A percentile compares a stretch with the other conserved stretches of the same genome.
Evolutionary conservation across 2,888 invertebrate species (phyloP).

Genomic region (Drosophila cognata): DNA sequence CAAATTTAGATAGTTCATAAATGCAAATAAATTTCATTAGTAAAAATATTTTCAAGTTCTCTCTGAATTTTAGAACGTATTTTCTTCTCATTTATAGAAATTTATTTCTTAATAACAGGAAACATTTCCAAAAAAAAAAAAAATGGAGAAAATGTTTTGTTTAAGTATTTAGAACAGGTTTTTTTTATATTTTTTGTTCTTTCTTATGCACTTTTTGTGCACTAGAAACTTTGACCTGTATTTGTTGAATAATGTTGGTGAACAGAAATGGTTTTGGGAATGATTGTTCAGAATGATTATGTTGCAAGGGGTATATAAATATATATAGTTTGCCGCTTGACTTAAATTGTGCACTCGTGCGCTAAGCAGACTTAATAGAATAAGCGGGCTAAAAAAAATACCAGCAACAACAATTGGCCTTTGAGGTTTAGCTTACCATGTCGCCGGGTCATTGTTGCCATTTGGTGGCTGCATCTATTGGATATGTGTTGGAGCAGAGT

Average conservation of each 20-base stretch:
- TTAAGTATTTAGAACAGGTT: neutral
- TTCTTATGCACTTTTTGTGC: neutral
- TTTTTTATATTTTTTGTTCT: neutral
- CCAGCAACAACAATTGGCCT: constrained; percentile 51
- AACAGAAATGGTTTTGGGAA: neutral
- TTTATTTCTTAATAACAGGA: neutral
- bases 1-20: neutral
- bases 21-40: neutral
- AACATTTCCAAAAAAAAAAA: neutral
- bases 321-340: constrained; percentile 29
- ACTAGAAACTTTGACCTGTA: neutral
- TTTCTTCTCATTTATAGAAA: neutral
- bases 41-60: neutral
- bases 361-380: constrained; percentile 55
- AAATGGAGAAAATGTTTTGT: neutral
- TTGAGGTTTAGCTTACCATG: constrained; percentile 71
- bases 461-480: constrained; percentile 25
- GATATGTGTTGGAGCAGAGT: neutral
- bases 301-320: neutral
- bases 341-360: constrained; percentile 56
- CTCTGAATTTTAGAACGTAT: neutral
- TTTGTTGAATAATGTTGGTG: neutral
- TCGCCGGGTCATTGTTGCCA: constrained; percentile 68
- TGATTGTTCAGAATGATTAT: neutral
- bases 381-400: constrained; percentile 16